Evolutionary conservation across 2,888 invertebrate species (phyloP).

Genomic region (Gisinianus flammeolus): DNA sequence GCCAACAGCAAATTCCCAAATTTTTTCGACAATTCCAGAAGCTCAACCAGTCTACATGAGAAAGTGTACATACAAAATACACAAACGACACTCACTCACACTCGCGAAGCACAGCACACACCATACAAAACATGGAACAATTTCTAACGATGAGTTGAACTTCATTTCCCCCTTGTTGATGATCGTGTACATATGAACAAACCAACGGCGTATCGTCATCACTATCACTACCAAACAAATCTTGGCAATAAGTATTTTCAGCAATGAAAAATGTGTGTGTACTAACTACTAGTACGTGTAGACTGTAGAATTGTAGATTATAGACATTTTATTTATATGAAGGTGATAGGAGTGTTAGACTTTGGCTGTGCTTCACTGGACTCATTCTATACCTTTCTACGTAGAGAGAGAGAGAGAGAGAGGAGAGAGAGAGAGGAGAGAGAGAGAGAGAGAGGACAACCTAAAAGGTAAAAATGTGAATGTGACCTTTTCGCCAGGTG

Average conservation of each 20-base stretch:
- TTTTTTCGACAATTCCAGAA: constrained; percentile 38
- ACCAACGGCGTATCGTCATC: constrained; percentile 9
- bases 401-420: neutral
- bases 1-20: constrained; percentile 34
- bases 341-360: too few species aligned
- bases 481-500: constrained; percentile 21
- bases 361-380: neutral
- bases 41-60: neutral
- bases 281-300: too few species aligned
- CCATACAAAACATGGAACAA: neutral
- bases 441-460: neutral
- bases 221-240: constrained; percentile 1
- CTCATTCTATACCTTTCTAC: neutral
- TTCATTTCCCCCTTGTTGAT: neutral
- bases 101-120: neutral
- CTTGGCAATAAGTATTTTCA: constrained; percentile 18
- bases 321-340: too few species aligned
- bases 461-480: neutral
- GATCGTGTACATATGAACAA: neutral
- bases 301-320: too few species aligned
- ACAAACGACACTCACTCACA: neutral
- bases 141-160: neutral
- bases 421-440: too few species aligned
- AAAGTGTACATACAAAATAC: neutral
- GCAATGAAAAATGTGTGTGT: constrained; percentile 8